phyloP scores from a whole-genome alignment of 1,140 invertebrate species.

The Trichoplusia ni region DNA sequence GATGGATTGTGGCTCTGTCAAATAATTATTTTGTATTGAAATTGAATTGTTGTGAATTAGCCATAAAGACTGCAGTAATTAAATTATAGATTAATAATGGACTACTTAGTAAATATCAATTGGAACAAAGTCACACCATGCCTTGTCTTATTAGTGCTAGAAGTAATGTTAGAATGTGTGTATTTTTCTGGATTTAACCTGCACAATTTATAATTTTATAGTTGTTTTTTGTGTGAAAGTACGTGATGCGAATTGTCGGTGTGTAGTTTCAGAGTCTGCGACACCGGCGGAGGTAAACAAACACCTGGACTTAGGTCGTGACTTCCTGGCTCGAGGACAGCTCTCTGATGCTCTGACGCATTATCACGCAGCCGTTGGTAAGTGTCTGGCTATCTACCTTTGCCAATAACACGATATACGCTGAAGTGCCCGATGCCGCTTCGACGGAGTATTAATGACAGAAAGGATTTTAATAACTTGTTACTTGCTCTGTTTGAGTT shows the following conservation, averaged over 20 bases:
- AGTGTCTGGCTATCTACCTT: no score
- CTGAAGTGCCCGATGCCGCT: no score
- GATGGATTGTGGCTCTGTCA: constrained; percentile 73
- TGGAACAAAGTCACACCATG: constrained; percentile 80
- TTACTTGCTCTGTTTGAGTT: no score
- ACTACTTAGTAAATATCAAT: constrained; percentile 73
- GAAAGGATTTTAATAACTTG: no score
- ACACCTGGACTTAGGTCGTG: constrained; percentile 96
- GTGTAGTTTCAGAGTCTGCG: constrained; percentile 83
- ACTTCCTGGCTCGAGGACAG: constrained; percentile 95
- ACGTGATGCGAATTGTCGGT: constrained; percentile 37
- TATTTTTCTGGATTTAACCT: constrained; percentile 48
- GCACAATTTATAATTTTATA: constrained; percentile 24
- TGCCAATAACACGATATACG: no score
- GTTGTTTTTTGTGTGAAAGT: constrained; percentile 43
- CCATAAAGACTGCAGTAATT: constrained; percentile 55
- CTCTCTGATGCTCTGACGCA: constrained; percentile 97
- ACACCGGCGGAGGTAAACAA: constrained; percentile 91
- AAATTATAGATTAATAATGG: constrained; percentile 68
- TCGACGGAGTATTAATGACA: no score
- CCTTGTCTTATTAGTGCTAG: constrained; percentile 78
- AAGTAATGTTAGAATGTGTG: constrained; percentile 79
- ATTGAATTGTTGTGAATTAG: constrained; percentile 61
- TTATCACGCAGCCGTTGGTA: constrained; percentile 98
- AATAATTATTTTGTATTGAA: constrained; percentile 76